Base-by-base conservation (phyloP, 1,140 invertebrate species). In the Tetragnatha versicolor region DNA sequence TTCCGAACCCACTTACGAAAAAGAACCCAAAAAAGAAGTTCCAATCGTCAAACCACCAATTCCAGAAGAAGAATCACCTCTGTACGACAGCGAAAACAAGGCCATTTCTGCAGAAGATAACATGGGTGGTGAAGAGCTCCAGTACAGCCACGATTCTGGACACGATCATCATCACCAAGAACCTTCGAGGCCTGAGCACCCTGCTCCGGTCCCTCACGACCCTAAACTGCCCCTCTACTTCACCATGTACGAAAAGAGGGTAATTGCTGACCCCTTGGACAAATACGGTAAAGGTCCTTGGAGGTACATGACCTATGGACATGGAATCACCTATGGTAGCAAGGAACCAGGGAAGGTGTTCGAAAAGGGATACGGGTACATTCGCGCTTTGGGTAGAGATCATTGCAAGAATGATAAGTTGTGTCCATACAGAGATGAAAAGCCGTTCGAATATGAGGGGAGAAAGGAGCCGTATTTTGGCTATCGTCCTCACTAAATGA, bases 401-500 rank as follows among this genome's bases (percentile, higher is more conserved):
- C 69, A 75, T n/a, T 81, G 80, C 65, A 72, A 70, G 27, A 63
- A 63, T 10, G 47, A 65, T 1, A 42, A 76, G 10, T n/a, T 33
- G 14, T 81, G 80, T 33, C 73, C 80, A 7, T n/a, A 14, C 31
- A 66, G 12, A 29, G 72, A 81, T 17, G 72, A 76, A 7, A 63
- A 73, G 53, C 80, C 80, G 17, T 81, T 81, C 20, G 66, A 68
- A n/a, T 81, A 72, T 22, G 45, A 63, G 29, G 80, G 80, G 9
- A 63, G 65, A 42, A 81, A 81, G 27, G 73, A 81, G 37, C 80
- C 80, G 14, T 81, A 72, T 73, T 81, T 70, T 61, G 80, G 80
- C 42, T 81, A 70, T 22, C 45, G 76, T 10, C 76, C 76, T 3
- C 76, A 79, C 29, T 66, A 77, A 68, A 29, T 17, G 12, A 47